phyloP scores from a whole-genome alignment of 37 sponge, comb jelly and placozoan species.

The Spongilla lacustris region DNA sequence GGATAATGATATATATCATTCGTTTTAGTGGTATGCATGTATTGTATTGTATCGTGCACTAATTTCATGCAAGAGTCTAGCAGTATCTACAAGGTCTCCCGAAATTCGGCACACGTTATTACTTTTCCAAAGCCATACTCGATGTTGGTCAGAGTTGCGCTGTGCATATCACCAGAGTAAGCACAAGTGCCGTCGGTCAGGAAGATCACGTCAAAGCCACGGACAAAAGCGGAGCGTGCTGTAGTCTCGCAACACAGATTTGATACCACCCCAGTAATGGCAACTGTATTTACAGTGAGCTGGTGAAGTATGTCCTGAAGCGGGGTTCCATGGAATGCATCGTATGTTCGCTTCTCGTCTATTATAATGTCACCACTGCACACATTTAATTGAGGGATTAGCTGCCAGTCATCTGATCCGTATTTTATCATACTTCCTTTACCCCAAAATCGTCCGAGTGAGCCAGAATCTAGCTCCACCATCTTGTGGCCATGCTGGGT shows the following conservation, averaged over 20 bases:
- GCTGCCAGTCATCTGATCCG: constrained; percentile 3
- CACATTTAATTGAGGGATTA: neutral
- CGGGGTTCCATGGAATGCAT: neutral
- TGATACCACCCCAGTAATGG: neutral
- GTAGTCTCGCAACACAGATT: neutral
- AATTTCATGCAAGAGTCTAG: neutral
- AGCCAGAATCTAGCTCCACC: neutral
- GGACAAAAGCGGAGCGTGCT: neutral
- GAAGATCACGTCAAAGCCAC: neutral
- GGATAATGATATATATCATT: constrained; percentile 39
- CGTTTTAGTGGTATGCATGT: too few relatives aligned
- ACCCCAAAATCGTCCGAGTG: constrained; percentile 4
- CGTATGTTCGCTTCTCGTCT: constrained; percentile 8
- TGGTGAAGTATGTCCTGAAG: neutral
- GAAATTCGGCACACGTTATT: neutral
- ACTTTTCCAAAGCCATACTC: neutral
- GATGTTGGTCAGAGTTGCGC: neutral
- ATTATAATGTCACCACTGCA: neutral
- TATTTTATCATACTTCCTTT: neutral
- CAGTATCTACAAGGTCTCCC: neutral
- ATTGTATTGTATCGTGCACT: neutral
- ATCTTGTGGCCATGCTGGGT: constrained; percentile 10
- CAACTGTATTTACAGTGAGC: neutral
- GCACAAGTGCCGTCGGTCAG: neutral
- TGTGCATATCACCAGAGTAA: neutral